phyloP scores from a whole-genome alignment of 2,888 invertebrate genomes.

The Agrilus cyanescens region DNA sequence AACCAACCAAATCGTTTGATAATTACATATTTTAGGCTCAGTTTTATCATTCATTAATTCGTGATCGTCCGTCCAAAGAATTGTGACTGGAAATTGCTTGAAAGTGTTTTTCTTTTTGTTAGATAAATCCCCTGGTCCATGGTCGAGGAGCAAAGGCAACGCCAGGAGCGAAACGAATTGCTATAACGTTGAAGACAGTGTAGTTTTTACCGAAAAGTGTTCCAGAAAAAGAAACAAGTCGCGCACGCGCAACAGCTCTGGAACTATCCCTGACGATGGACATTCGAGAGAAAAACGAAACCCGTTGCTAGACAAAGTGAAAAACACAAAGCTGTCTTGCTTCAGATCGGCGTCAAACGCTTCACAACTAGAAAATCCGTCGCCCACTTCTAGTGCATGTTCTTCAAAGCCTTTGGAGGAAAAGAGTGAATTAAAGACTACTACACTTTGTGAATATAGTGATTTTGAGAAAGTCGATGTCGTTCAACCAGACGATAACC shows the following conservation, averaged over 20 bases:
- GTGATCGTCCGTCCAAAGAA: no score
- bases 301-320: constrained; percentile 57
- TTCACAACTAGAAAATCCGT: constrained; percentile 35
- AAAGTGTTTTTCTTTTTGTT: constrained; percentile 10
- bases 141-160: constrained; percentile 43
- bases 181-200: constrained; percentile 53
- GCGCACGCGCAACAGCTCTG: constrained; percentile 37
- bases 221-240: constrained; percentile 41
- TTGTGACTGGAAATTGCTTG: neutral
- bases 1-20: no score
- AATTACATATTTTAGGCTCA: no score
- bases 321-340: constrained; percentile 57
- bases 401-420: neutral
- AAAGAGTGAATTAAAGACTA: constrained; percentile 3
- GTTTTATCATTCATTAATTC: no score
- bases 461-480: neutral
- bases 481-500: neutral
- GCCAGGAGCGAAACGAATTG: constrained; percentile 55
- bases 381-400: constrained; percentile 13
- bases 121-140: constrained; percentile 55
- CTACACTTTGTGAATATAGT: neutral
- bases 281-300: constrained; percentile 53
- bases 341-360: constrained; percentile 47
- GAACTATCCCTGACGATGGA: constrained; percentile 27
- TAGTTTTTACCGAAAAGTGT: constrained; percentile 47